phyloP scores from a whole-genome alignment of 2,797 vertebrate species.

The Pangasius mekongensis region DNA sequence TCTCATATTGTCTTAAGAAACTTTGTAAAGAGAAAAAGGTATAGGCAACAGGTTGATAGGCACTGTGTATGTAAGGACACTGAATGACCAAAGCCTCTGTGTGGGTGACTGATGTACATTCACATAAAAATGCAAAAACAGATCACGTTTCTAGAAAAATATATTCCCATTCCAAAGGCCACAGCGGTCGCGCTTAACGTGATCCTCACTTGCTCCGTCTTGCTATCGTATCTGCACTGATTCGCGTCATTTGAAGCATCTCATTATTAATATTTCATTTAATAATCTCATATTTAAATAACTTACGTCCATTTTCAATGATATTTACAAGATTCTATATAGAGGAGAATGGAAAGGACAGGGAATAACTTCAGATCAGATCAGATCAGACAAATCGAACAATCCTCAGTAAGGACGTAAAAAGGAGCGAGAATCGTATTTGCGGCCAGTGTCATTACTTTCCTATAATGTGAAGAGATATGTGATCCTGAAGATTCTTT shows the following conservation, averaged over 20 bases:
- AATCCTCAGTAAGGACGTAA: neutral
- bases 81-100: constrained; percentile 50
- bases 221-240: constrained; percentile 58
- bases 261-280: constrained; percentile 41
- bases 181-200: constrained; percentile 63
- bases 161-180: constrained; percentile 72
- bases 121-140: constrained; percentile 70
- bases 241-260: constrained; percentile 53
- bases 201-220: constrained; percentile 42
- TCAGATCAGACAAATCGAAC: constrained; percentile 60
- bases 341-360: constrained; percentile 41
- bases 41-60: constrained; percentile 70
- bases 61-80: constrained; percentile 65
- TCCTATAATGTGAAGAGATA: neutral
- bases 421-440: neutral
- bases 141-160: constrained; percentile 66
- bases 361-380: constrained; percentile 61
- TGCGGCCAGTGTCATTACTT: neutral
- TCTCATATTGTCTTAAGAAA: constrained; percentile 51
- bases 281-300: constrained; percentile 66
- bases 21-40: constrained; percentile 50
- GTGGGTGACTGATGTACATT: constrained; percentile 68
- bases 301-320: constrained; percentile 66
- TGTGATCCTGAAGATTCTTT: constrained; percentile 54
- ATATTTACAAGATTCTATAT: constrained; percentile 72